These are phyloP conservation scores for Columbina picui DNA, from an alignment of 2,113 vertebrate genomes.

Conservation along the genomic window DNA sequence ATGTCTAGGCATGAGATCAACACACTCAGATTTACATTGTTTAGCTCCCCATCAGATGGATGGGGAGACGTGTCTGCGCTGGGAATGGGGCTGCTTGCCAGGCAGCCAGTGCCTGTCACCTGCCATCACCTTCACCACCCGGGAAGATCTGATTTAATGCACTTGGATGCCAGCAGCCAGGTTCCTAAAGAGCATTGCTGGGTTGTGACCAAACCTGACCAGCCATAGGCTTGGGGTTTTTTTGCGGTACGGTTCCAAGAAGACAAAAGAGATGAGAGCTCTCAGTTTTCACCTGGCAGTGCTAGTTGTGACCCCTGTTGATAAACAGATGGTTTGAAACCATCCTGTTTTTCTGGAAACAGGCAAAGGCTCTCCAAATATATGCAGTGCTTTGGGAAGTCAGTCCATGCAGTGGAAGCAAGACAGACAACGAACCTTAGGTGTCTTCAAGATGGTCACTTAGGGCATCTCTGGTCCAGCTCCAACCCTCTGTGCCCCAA, in stretches of 20 bases:
- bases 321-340: conserved; percentile 4
- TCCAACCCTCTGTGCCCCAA: not conserved
- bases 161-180: not conserved
- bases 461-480: not conserved
- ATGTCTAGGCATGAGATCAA: fast-evolving
- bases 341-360: not conserved
- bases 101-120: not conserved
- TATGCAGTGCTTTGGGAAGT: not conserved
- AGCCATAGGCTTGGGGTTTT: not conserved
- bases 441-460: not conserved
- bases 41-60: not conserved
- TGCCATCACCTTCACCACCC: not conserved
- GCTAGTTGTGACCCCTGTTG: not conserved
- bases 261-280: not conserved
- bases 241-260: not conserved
- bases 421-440: not conserved
- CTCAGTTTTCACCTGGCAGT: not conserved
- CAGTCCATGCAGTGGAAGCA: not conserved
- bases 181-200: not conserved
- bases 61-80: not conserved
- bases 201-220: not conserved
- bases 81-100: not conserved
- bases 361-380: not conserved
- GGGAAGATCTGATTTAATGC: not conserved
- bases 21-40: not conserved